Conservation (phyloP, 1,140 invertebrate genomes). For the Cepaea nemoralis region DNA sequence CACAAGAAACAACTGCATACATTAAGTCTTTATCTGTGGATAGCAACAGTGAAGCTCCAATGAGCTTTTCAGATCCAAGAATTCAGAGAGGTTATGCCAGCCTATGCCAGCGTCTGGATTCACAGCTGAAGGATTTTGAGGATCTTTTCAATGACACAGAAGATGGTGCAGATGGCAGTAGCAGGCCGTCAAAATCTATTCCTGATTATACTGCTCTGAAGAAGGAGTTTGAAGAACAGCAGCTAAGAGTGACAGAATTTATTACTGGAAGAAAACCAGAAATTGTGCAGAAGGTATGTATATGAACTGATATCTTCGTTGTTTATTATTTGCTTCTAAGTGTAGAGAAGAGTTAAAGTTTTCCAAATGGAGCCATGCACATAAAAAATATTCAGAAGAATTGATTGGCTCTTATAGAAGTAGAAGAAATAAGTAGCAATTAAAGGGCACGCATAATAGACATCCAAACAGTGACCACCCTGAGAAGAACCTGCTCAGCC, state of each 20-base stretch:
- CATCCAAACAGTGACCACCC: no score
- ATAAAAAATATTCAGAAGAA: no score
- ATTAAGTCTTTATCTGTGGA: not conserved
- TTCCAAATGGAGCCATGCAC: no score
- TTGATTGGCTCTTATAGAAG: no score
- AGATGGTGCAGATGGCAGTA: constrained; percentile 14
- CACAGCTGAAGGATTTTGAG: constrained; percentile 48
- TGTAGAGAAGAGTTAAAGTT: no score
- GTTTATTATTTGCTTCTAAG: no score
- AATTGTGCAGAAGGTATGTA: not conserved
- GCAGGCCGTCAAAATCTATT: constrained; percentile 27
- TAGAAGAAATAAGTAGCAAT: no score
- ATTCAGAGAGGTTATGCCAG: constrained; percentile 43
- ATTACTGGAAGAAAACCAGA: constrained; percentile 40
- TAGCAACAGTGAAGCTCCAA: constrained; percentile 27
- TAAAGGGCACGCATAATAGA: no score
- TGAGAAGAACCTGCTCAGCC: no score
- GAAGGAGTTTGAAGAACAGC: constrained; percentile 48
- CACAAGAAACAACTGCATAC: constrained; percentile 33
- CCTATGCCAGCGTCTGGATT: constrained; percentile 46
- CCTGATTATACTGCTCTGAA: constrained; percentile 49
- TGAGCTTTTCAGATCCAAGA: constrained; percentile 33
- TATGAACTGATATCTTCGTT: no score
- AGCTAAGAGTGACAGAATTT: constrained; percentile 50
- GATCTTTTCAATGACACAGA: constrained; percentile 35